These are phyloP conservation scores for Drosophila baimaii DNA, from an alignment of 1,140 invertebrate genomes.

Conservation along the genomic window DNA sequence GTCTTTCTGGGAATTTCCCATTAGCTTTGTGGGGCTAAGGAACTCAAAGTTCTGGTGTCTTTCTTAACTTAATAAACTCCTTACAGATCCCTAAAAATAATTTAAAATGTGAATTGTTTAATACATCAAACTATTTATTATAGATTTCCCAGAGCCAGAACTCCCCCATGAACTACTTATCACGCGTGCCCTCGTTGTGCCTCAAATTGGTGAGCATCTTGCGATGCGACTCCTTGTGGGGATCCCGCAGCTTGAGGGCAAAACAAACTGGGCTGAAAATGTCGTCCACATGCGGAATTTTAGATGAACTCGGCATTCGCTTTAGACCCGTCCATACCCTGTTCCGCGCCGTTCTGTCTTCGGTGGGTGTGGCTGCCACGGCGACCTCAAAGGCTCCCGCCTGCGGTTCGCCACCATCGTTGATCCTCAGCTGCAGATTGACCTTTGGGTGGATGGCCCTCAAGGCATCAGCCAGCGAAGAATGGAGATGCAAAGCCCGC, in stretches of 20 bases:
- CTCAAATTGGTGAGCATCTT: conserved; percentile 20
- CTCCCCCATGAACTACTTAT: background rate
- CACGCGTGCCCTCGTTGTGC: conserved; percentile 2
- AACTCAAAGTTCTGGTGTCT: background rate
- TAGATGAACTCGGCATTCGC: conserved; percentile 60
- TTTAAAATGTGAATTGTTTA: background rate
- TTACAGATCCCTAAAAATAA: too few species aligned
- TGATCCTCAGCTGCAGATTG: conserved; percentile 64
- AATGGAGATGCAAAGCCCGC: conserved; percentile 51
- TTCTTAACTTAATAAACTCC: too few species aligned
- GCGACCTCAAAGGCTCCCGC: conserved; percentile 68
- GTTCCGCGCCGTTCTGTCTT: conserved; percentile 10
- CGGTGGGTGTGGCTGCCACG: conserved; percentile 44
- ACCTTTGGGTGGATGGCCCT: conserved; percentile 36
- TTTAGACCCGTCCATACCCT: conserved; percentile 66
- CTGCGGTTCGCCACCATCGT: conserved; percentile 42
- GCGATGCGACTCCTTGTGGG: conserved; percentile 28
- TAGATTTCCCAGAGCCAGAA: background rate
- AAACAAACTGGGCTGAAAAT: conserved; percentile 50
- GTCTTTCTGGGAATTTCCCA: background rate
- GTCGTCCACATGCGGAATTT: conserved; percentile 67
- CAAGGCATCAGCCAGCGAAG: conserved; percentile 48
- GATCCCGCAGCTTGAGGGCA: conserved; percentile 38
- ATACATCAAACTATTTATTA: background rate
- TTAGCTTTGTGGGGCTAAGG: background rate